Evolutionary conservation across 2,888 invertebrate species (phyloP).

Genomic region (Eulithis testata): DNA sequence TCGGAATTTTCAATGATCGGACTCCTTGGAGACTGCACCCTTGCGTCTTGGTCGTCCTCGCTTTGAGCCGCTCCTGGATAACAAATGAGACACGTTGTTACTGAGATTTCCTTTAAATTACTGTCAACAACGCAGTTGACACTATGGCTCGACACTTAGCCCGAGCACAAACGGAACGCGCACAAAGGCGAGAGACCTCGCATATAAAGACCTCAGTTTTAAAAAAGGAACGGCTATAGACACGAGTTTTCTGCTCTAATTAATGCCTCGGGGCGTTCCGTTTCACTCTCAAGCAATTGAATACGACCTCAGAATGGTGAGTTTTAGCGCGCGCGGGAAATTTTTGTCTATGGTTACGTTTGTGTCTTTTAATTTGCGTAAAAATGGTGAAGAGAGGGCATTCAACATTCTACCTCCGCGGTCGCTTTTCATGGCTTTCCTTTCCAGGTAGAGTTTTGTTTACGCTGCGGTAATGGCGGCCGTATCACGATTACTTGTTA

Average conservation of each 20-base stretch:
- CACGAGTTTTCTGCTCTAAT: conserved; percentile 81
- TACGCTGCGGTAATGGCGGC: conserved; percentile 56
- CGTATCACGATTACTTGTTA: conserved; percentile 70
- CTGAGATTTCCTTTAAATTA: conserved; percentile 46
- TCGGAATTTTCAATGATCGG: conserved; percentile 67
- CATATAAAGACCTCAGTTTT: conserved; percentile 79
- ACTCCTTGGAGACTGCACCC: conserved; percentile 57
- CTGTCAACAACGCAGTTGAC: conserved; percentile 58
- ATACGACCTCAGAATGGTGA: conserved; percentile 77
- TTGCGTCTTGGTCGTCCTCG: conserved; percentile 57
- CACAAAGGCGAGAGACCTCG: conserved; percentile 68
- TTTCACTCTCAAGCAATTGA: conserved; percentile 77
- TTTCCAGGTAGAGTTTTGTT: conserved; percentile 63
- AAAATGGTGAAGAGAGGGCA: conserved; percentile 78
- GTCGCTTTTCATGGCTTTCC: conserved; percentile 66
- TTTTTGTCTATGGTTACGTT: conserved; percentile 72
- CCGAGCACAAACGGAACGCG: conserved; percentile 61
- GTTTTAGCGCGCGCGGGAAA: conserved; percentile 74
- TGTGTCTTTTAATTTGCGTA: conserved; percentile 83
- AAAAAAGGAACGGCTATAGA: conserved; percentile 79
- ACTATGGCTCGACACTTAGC: conserved; percentile 72
- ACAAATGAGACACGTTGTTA: conserved; percentile 43
- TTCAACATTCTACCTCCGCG: conserved; percentile 60
- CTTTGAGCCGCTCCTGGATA: conserved; percentile 55
- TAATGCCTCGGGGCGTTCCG: conserved; percentile 83